Evolutionary conservation across 1,140 invertebrate species (phyloP), one percentile per base, ranked within the genome.

Genomic region (Metaphire vulgaris): DNA sequence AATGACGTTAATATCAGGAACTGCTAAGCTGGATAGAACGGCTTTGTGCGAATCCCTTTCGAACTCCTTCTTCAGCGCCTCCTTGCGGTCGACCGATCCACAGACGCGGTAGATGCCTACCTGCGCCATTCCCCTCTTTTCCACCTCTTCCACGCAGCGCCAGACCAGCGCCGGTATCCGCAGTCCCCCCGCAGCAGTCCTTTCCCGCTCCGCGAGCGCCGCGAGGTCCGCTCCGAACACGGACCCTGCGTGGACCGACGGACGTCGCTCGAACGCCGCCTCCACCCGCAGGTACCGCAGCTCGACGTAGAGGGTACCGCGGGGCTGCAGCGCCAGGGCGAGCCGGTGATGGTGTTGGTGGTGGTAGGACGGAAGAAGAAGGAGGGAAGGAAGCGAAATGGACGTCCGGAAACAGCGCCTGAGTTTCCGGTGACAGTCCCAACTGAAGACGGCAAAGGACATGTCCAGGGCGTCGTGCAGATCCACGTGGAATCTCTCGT

Each of bases 401-500:
- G 72, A 41, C 21, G 26, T 41, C 78, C 82, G 82, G 78, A 85
- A 85, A 74, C 84, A 87, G 76, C 87, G 80, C 65, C 86, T 80
- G 80, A 88, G 88, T 72, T 87, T 86, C 79, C 84, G 85, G 72
- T 86, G 85, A 21, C 95, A 95, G 88, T 98, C 95, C 96, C 96
- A 99, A 0, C 95, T 97, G 86, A 99, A 99, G 21, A 99, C 94
- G 69, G 99, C 89, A 79, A 99, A 92, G 81, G 98, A 95, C 56
- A 99, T 88, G 85, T 98, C 93, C 79, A 92, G 91, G 81, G 97
- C 97, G 78, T 92, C 92, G 31, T 97, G 93, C 56, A 99, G 87
- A 83, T 99, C 97, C 77, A 99, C 88, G 85, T 99, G 97, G 82
- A 99, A 99, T 30, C 94, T 95, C 87, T 99, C 97, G 83, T 98